Base-by-base conservation (phyloP, 2,888 invertebrate genomes). In the Pharmacophagus antenor region DNA sequence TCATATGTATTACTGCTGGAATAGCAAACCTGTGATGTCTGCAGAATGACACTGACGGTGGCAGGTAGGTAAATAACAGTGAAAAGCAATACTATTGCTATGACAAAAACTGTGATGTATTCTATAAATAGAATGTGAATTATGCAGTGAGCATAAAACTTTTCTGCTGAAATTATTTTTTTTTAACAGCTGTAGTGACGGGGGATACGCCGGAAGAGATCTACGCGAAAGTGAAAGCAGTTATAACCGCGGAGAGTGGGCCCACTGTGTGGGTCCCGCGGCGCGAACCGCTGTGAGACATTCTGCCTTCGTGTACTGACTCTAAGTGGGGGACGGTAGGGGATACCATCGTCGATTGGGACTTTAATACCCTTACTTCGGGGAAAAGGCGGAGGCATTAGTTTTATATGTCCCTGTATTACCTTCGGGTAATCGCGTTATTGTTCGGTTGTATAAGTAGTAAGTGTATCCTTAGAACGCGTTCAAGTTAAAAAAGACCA, bases 161-260 rank as follows among this genome's bases (percentile, higher is more conserved):
- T n/a, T n/a, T n/a, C n/a, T n/a, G n/a, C n/a, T n/a, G n/a, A n/a
- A n/a, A n/a, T 52, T 42, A 52, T 61, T n/a, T 55, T 49, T 64
- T 31, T 42, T 22, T 46, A 67, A 1, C 91, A 98, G 98, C 98
- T 79, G 96, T 98, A 71, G 97, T 98, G 67, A 97, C 97, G 85
- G 99, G 98, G 65, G 98, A 99, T 86, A 98, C 99, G 57, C 97
- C 98, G 42, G 98, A 98, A 85, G 99, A 99, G 87, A 96, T 99
- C 76, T 98, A 99, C 92, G 93, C 94, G 70, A 96, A 96, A 89
- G 97, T 98, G 70, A 98, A 99, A 89, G 95, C 97, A 79, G 96
- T 98, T 73, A 98, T 99, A 81, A 93, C 94, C 74, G 96, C 97
- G 77, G 98, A 99, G 92, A 97, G 98, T 71, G 98, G 98, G 67